Base-by-base conservation (phyloP, 2,797 vertebrate genomes). In the Pseudochirops cupreus region DNA sequence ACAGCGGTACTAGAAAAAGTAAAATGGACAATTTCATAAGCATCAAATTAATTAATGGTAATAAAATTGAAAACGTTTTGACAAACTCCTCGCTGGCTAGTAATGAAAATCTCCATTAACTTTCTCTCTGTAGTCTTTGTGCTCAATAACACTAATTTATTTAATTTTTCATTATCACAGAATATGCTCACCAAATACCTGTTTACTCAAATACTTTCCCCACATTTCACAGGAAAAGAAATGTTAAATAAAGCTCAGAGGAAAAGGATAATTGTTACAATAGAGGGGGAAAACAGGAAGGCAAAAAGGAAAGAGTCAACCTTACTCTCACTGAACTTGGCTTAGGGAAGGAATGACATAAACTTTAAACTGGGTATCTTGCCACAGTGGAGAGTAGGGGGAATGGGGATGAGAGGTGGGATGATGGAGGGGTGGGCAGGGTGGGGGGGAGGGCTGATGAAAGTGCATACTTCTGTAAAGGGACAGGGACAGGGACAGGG, bases 61-160 rank as follows among this genome's bases (percentile, higher is more conserved):
- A 92, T 18, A 28, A 26, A 92, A 2, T 93, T 96, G 9, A 95
- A 16, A 94, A 57, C 67, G 74, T 91, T 90, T 53, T 93, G 28
- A 74, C 21, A 74, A 74, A 39, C 16, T 16, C 31, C 39, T 74
- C 1, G 18, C 14, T n/a, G 5, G 5, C 33, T 62, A n/a, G 16
- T 74, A 39, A n/a, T 74, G 18, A 74, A 0, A 92, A 18, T 90
- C 93, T 56, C 24, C 7, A 50, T 87, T 93, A 0, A 46, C 3
- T 92, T 96, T 91, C 11, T 18, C 2, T 96, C 46, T 67, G n/a
- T 58, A 56, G 62, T 39, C n/a, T 93, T 91, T 53, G 26, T 93
- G 3, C 74, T 91, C 5, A 39, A 31, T 93, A 50, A 52, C 91
- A 58, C 33, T 74, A 92, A 21, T 74, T 74, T 90, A n/a, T 90